Evolutionary conservation across 2,888 invertebrate species (phyloP).

Genomic region (Drosophila aldrichi): DNA sequence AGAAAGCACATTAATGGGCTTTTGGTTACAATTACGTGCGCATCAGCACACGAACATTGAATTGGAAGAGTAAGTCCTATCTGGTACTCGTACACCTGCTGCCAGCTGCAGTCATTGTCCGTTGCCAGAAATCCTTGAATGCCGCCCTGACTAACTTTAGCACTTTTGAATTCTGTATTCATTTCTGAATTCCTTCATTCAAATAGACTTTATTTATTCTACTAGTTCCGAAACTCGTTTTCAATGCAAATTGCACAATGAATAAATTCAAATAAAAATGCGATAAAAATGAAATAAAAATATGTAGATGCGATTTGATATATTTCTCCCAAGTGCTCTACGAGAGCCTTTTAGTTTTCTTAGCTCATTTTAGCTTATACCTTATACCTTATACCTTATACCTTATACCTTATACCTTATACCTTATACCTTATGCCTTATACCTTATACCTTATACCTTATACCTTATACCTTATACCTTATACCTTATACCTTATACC

Average conservation of each 20-base stretch:
- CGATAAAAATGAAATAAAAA: not conserved
- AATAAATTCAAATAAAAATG: constrained; percentile 1
- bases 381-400: not conserved
- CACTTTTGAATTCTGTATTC: not conserved
- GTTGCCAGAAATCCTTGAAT: not conserved
- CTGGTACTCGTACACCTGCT: constrained; percentile 28
- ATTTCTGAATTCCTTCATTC: not conserved
- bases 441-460: constrained; percentile 4
- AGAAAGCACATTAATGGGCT: constrained; percentile 55
- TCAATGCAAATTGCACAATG: constrained; percentile 5
- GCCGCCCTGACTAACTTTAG: constrained; percentile 4
- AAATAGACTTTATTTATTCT: not conserved
- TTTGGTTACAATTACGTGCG: constrained; percentile 64
- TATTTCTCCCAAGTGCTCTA: not conserved
- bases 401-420: not conserved
- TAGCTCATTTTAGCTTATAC: not conserved
- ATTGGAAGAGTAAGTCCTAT: constrained; percentile 29
- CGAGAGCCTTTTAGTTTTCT: not conserved
- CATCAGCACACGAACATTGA: constrained; percentile 45
- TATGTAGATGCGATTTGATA: not conserved
- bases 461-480: not conserved
- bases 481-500: not conserved
- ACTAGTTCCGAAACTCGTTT: not conserved
- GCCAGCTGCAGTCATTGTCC: constrained; percentile 16
- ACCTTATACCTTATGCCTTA: not conserved